These are phyloP conservation scores for Xanthorhoe designata DNA, from an alignment of 2,888 invertebrate genomes.

Conservation along the genomic window DNA sequence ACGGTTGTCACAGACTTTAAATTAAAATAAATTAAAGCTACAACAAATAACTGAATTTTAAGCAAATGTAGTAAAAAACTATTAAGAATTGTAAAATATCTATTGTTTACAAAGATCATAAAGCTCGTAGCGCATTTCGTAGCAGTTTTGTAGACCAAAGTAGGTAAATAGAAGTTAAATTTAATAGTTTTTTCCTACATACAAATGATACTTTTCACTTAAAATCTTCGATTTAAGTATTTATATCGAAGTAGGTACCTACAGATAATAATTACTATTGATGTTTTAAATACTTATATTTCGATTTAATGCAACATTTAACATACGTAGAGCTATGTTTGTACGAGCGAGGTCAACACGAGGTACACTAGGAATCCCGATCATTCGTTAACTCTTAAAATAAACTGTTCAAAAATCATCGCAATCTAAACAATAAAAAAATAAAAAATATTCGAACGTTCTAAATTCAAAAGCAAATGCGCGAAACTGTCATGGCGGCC, in stretches of 20 bases:
- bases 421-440: conserved; percentile 47
- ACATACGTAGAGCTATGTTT: too few relatives aligned
- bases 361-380: background rate
- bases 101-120: background rate
- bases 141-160: conserved; percentile 7
- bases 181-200: background rate
- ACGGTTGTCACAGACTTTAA: conserved; percentile 6
- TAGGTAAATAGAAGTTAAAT: background rate
- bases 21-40: background rate
- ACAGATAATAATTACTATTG: too few relatives aligned
- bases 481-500: conserved; percentile 77
- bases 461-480: conserved; percentile 79
- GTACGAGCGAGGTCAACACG: too few relatives aligned
- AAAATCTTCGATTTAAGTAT: background rate
- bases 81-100: too few relatives aligned
- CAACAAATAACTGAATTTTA: too few relatives aligned
- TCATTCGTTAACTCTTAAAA: conserved; percentile 7
- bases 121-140: conserved; percentile 3
- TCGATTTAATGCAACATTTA: too few relatives aligned
- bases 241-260: too few relatives aligned
- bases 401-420: conserved; percentile 23
- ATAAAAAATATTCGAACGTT: conserved; percentile 60
- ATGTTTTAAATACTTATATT: too few relatives aligned
- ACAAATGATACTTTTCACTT: too few relatives aligned
- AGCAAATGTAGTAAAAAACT: too few relatives aligned